Evolutionary conservation across 2,113 vertebrate species (phyloP).

Genomic region (Hippolais icterina): DNA sequence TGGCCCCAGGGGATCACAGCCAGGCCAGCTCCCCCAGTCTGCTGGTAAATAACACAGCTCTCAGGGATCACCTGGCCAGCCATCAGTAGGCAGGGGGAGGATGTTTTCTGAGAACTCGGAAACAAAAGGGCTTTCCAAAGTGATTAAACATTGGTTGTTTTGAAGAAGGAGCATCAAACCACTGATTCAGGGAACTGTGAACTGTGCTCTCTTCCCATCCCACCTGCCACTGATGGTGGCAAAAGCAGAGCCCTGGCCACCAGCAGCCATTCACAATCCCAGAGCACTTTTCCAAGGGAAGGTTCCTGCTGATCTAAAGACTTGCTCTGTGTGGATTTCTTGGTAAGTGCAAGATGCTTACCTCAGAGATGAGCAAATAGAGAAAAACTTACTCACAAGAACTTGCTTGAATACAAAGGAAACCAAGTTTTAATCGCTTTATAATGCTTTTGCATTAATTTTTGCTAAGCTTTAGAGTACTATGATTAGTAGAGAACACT

Average conservation of each 20-base stretch:
- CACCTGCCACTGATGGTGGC: background rate
- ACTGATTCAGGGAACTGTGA: background rate
- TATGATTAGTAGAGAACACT: background rate
- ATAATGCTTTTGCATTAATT: background rate
- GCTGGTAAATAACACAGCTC: background rate
- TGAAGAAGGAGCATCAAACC: background rate
- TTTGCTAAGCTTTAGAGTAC: background rate
- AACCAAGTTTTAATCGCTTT: constrained; percentile 6
- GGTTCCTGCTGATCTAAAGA: background rate
- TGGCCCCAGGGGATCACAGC: background rate
- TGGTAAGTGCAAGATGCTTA: background rate
- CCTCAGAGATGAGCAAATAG: background rate
- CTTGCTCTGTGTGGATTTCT: background rate
- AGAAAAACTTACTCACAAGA: background rate
- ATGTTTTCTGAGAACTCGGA: background rate
- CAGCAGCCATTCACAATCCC: background rate
- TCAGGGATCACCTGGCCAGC: background rate
- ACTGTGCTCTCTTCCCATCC: background rate
- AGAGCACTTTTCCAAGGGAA: background rate
- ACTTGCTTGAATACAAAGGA: constrained; percentile 8
- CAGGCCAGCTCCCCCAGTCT: background rate
- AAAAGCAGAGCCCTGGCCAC: background rate
- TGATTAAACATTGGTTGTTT: background rate
- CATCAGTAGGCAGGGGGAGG: rapidly evolving
- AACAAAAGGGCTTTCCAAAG: background rate